phyloP scores from a whole-genome alignment of 2,113 vertebrate species.

The Cololabis saira region DNA sequence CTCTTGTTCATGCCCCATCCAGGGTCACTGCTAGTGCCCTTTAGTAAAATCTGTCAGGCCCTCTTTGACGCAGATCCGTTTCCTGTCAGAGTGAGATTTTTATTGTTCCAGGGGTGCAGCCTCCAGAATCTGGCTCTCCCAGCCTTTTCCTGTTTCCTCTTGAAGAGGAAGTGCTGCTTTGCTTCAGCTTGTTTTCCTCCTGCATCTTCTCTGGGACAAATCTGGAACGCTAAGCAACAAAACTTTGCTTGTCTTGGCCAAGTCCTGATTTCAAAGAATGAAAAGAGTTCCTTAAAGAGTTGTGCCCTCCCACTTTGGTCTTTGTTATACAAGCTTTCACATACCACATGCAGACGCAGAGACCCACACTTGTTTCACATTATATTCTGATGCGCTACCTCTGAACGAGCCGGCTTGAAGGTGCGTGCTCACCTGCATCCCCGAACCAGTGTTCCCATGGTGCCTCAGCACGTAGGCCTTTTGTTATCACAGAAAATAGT shows the following conservation, averaged over 20 bases:
- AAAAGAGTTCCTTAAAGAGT: constrained; percentile 63
- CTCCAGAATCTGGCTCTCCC: constrained; percentile 84
- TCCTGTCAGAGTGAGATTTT: constrained; percentile 87
- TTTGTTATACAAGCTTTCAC: constrained; percentile 11
- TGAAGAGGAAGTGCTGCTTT: constrained; percentile 84
- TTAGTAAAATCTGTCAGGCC: constrained; percentile 76
- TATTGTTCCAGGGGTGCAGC: constrained; percentile 89
- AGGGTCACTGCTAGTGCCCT: constrained; percentile 85
- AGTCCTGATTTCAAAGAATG: constrained; percentile 76
- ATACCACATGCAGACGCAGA: constrained; percentile 18
- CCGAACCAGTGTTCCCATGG: constrained; percentile 59
- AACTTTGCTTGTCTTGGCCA: constrained; percentile 37
- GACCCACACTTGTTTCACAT: constrained; percentile 33
- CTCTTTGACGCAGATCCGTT: constrained; percentile 92
- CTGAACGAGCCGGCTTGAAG: constrained; percentile 22
- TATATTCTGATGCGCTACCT: constrained; percentile 25
- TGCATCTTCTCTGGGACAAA: constrained; percentile 71
- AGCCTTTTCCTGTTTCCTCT: constrained; percentile 95
- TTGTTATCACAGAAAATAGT: constrained; percentile 57
- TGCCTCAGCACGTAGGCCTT: constrained; percentile 65
- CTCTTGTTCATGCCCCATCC: constrained; percentile 66
- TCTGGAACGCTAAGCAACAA: constrained; percentile 50
- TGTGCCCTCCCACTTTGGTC: constrained; percentile 37
- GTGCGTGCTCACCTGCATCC: constrained; percentile 61
- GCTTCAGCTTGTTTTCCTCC: constrained; percentile 34